Base-by-base conservation (phyloP, 1,140 invertebrate genomes). In the Drosophila seguyi region DNA sequence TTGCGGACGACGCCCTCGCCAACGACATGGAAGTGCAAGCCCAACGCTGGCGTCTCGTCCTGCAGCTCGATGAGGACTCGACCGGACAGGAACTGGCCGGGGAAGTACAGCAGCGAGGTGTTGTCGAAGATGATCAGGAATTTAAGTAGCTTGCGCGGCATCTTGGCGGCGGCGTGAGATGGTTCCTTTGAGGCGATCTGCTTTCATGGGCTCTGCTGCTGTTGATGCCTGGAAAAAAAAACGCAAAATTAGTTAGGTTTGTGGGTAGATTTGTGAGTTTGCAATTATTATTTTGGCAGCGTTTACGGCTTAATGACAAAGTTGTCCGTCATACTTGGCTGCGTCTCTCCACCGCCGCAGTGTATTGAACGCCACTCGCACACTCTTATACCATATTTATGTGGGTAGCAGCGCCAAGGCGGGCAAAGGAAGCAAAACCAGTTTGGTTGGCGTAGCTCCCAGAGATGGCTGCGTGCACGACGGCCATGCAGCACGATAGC, bases 121-220 rank as follows among this genome's bases (percentile, higher is more conserved):
- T 98, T 98, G 93, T 99, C 98, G 93, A 99, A 98, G 42, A 98
- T 94, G 84, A 99, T 98, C 25, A 98, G 94, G 93, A 99, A 99
- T 93, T 98, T 98, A 77, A 97, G 94, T 73, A 99, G 93, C 93
- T 98, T 98, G 82, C 96, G 94, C 59, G 97, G 96, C 96, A 97
- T 97, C 65, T 77, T 92, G 22, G 18, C 41, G 31, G 25, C 18
- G 47, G 47, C 16, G 36, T 41, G 34, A 6, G 36, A n/a, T 25
- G 14, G 34, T 47, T 22, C 18, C 34, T 18, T 16, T 25, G 27
- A n/a, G 25, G 42, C 13, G 50, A 38, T n/a, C 36, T 27, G 45
- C 45, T 44, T 8, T 72, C 68, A 72, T 72, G 25, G 22, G 56
- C 20, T 45, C 13, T 42, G 31, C n/a, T 29, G 27, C 34, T 55